A percentile compares a stretch with the other conserved stretches of the same genome.
phyloP scores from a whole-genome alignment of 2,797 vertebrate genomes.

The Anas georgica region DNA sequence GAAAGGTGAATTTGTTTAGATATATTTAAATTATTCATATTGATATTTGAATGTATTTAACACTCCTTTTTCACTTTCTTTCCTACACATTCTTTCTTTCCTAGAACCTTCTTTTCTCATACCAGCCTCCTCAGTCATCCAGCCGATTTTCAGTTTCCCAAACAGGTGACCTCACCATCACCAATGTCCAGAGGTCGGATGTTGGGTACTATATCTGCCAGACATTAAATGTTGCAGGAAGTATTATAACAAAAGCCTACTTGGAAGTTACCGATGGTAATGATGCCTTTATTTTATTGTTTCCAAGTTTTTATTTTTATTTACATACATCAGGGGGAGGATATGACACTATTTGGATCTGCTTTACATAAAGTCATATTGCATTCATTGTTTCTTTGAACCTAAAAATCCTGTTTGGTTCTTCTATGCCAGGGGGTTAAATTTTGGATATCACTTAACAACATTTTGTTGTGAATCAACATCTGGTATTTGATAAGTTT shows the following conservation, averaged over 20 bases:
- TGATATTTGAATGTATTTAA: not conserved
- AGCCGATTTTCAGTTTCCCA: constrained; percentile 97
- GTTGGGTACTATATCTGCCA: constrained; percentile 98
- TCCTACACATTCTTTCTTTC: not conserved
- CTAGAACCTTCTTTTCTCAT: constrained; percentile 97
- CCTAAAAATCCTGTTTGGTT: not conserved
- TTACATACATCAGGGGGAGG: not conserved
- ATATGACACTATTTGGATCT: not conserved
- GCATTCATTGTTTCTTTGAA: not conserved
- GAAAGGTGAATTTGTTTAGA: not conserved
- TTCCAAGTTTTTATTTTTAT: not conserved
- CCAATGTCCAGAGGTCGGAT: constrained; percentile 91
- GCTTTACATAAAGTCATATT: not conserved
- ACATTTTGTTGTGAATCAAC: not conserved
- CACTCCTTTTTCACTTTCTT: not conserved
- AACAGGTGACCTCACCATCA: constrained; percentile 95
- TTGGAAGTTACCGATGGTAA: constrained; percentile 98
- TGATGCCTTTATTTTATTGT: constrained; percentile 30
- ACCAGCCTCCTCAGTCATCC: constrained; percentile 93
- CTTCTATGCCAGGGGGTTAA: not conserved
- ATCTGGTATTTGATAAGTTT: not conserved
- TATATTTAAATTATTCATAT: not conserved
- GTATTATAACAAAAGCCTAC: constrained; percentile 97
- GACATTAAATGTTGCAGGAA: constrained; percentile 97
- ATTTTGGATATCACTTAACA: not conserved